Percentiles rank a stretch among this genome's conserved stretches.
Conservation (phyloP, 2,113 vertebrate species). For the Crotalus helleri region DNA sequence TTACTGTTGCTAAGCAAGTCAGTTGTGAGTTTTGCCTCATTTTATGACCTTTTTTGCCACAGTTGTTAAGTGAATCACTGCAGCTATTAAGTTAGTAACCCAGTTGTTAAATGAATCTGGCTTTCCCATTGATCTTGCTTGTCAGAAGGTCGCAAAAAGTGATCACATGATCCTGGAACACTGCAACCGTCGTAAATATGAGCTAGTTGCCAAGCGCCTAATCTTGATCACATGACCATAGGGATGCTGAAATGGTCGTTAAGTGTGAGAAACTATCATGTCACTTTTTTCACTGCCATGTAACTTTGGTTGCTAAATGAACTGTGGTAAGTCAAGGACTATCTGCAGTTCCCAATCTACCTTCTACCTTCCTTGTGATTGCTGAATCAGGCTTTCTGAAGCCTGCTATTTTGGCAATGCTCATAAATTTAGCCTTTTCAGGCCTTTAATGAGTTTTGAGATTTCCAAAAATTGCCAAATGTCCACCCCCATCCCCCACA, state of each 20-base stretch:
- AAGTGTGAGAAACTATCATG: neutral
- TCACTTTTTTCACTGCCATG: neutral
- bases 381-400: neutral
- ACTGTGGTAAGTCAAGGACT: neutral
- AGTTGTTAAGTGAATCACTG: neutral
- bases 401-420: neutral
- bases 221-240: neutral
- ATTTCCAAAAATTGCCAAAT: neutral
- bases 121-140: no score
- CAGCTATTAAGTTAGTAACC: neutral
- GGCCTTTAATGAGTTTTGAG: neutral
- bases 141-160: neutral
- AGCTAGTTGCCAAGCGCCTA: neutral
- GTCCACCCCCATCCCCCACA: fast-evolving
- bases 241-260: neutral
- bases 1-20: neutral
- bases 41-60: neutral
- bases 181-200: neutral
- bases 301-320: neutral
- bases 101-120: neutral
- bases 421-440: neutral
- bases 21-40: neutral
- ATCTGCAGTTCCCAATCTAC: neutral
- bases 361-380: neutral
- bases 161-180: neutral